Evolutionary conservation across 2,888 invertebrate species (phyloP).

Genomic region (Chrysotoxum bicinctum): DNA sequence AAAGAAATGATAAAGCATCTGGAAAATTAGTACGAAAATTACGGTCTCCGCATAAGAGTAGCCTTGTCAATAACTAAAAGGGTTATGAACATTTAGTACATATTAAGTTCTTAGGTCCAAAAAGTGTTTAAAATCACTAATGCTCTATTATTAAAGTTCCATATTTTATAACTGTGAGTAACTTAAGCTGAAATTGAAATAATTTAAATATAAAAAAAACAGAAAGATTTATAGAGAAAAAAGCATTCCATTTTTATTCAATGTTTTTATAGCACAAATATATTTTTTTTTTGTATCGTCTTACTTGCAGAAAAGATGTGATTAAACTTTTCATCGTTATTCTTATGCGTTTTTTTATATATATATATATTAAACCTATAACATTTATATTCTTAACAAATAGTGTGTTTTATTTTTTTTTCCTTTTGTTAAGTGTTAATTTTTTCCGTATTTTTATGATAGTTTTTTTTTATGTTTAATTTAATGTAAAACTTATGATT

Average conservation of each 20-base stretch:
- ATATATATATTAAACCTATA: slow-evolving; percentile 69
- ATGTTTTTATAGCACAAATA: slow-evolving; percentile 72
- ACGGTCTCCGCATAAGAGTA: too few species aligned
- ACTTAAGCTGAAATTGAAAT: too few species aligned
- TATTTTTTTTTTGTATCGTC: slow-evolving; percentile 49
- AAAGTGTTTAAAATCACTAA: too few species aligned
- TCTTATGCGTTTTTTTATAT: slow-evolving; percentile 16
- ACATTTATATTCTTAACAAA: slow-evolving; percentile 62
- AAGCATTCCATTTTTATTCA: slow-evolving; percentile 72
- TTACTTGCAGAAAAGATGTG: slow-evolving; percentile 57
- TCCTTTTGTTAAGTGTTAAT: slow-evolving; percentile 5
- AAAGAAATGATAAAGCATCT: too few species aligned
- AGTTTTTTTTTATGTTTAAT: slow-evolving; percentile 8
- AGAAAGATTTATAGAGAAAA: slow-evolving; percentile 48
- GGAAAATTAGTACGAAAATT: too few species aligned
- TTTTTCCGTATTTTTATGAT: slow-evolving; percentile 27
- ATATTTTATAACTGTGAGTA: too few species aligned
- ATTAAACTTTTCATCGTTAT: slow-evolving; percentile 12
- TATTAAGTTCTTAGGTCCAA: too few species aligned
- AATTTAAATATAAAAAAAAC: background rate
- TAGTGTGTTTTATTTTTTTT: slow-evolving; percentile 28
- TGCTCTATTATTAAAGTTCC: too few species aligned
- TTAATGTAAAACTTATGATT: slow-evolving; percentile 58
- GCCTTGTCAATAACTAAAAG: too few species aligned
- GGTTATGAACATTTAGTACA: too few species aligned